Conservation (phyloP, 2,888 invertebrate species). For the Perizoma flavofasciatum region DNA sequence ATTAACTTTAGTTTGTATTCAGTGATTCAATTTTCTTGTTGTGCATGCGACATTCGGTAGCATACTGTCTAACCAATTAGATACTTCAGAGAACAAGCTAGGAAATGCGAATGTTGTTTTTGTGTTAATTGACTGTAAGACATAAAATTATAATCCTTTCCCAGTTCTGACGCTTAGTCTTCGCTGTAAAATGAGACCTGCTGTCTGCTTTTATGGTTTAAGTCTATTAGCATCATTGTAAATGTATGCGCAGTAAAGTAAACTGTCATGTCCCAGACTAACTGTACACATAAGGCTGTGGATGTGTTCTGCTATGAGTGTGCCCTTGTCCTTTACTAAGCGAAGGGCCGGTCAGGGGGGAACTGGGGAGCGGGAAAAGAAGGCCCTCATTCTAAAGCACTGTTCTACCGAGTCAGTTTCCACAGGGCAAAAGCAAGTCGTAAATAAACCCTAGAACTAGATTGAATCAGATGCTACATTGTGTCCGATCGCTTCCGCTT, state of each 20-base stretch:
- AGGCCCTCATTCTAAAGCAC: constrained; percentile 13
- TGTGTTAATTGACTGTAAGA: constrained; percentile 8
- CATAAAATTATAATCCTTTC: background rate
- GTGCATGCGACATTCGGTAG: constrained; percentile 17
- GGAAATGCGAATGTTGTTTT: constrained; percentile 11
- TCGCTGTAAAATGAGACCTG: background rate
- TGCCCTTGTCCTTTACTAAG: constrained; percentile 16
- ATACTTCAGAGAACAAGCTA: constrained; percentile 7
- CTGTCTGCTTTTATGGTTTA: background rate
- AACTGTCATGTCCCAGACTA: too few species aligned
- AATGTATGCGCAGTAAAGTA: too few species aligned
- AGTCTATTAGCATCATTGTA: too few species aligned
- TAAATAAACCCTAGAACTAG: constrained; percentile 28
- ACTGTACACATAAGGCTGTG: background rate
- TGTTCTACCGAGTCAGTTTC: constrained; percentile 13
- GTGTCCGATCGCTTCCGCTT: constrained; percentile 55
- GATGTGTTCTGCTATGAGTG: constrained; percentile 3
- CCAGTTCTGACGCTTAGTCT: background rate
- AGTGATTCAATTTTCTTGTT: constrained; percentile 27
- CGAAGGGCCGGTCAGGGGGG: constrained; percentile 4
- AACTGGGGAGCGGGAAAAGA: background rate
- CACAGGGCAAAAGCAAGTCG: constrained; percentile 20
- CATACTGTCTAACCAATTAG: constrained; percentile 16
- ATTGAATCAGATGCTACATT: constrained; percentile 28
- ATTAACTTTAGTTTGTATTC: constrained; percentile 25